Evolutionary conservation across 2,888 invertebrate genomes (phyloP).

Genomic region (Rhaphigaster nebulosa): DNA sequence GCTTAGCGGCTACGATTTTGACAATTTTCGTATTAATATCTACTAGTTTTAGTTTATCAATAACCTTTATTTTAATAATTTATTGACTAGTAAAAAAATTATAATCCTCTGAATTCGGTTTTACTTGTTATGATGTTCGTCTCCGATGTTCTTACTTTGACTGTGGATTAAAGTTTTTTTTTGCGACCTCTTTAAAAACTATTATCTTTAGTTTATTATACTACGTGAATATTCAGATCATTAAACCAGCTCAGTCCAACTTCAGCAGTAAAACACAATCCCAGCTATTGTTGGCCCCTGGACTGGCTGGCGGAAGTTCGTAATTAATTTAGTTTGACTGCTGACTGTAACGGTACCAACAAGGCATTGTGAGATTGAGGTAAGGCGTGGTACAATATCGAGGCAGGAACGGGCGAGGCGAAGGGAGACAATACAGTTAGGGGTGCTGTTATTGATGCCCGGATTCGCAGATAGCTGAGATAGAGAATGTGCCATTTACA

Average conservation of each 20-base stretch:
- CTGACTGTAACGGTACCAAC: neutral
- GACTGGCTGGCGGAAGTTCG: neutral
- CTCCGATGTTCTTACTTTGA: neutral
- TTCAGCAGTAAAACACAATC: neutral
- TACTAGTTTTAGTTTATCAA: too few species aligned
- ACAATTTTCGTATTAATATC: too few species aligned
- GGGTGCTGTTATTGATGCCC: slow-evolving; percentile 47
- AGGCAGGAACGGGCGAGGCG: neutral
- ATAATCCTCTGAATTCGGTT: too few species aligned
- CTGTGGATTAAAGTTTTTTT: too few species aligned
- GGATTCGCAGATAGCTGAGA: slow-evolving; percentile 37
- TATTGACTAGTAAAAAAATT: too few species aligned
- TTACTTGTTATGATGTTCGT: neutral
- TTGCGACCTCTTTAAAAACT: too few species aligned
- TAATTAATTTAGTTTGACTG: slow-evolving; percentile 10
- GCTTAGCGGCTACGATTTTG: too few species aligned
- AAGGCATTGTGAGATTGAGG: neutral
- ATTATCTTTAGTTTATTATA: neutral
- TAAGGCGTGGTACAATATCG: neutral
- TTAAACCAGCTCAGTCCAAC: neutral
- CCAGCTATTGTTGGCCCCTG: neutral
- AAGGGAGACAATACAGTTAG: neutral
- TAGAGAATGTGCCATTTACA: slow-evolving; percentile 51
- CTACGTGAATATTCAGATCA: neutral
- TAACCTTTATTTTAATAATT: too few species aligned